phyloP scores from a whole-genome alignment of 2,797 vertebrate genomes.

The Carcharodon carcharias region DNA sequence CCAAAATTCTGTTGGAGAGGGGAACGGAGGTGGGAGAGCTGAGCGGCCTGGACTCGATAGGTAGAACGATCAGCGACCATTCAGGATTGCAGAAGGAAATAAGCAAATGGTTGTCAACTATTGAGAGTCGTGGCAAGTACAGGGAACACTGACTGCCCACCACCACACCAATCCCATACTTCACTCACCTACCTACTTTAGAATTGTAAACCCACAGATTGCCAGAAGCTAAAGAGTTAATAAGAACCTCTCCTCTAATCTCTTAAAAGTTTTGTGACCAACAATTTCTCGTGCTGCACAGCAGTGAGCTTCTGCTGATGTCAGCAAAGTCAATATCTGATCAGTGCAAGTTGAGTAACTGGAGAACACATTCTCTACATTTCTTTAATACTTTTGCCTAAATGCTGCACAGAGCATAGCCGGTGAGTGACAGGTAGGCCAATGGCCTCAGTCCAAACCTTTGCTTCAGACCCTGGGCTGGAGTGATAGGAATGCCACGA shows the following conservation, averaged over 20 bases:
- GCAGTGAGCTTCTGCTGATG: neutral
- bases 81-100: neutral
- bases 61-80: neutral
- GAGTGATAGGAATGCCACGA: too few relatives aligned
- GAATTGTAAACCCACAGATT: neutral
- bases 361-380: slow-evolving; percentile 3
- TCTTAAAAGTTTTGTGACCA: neutral
- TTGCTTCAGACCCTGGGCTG: neutral
- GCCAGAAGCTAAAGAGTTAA: neutral
- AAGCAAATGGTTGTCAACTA: neutral
- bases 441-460: too few relatives aligned
- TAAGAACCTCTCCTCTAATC: neutral
- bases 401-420: neutral
- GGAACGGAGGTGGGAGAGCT: neutral
- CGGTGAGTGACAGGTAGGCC: neutral
- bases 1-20: neutral
- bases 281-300: neutral
- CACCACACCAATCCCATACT: neutral
- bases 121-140: neutral
- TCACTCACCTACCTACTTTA: neutral
- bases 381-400: too few relatives aligned
- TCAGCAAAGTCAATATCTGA: neutral
- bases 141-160: neutral
- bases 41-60: neutral
- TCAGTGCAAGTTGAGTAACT: neutral